Evolutionary conservation across 2,888 invertebrate genomes (phyloP), one percentile per base, ranked within the genome.

Genomic region (Drosophila atripex): DNA sequence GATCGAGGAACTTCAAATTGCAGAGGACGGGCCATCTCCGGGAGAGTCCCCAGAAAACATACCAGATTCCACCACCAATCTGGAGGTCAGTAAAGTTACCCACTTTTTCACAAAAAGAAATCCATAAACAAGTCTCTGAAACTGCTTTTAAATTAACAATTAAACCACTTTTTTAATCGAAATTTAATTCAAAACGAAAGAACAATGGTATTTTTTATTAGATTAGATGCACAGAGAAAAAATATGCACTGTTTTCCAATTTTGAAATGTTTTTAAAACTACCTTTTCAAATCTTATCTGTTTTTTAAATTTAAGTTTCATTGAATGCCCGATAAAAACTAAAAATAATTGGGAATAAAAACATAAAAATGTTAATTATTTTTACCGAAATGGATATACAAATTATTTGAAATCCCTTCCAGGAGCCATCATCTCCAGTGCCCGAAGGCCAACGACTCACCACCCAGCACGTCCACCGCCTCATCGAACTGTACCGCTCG

Each of bases 401-500:
- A n/a, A 41, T 9, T 16, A 16, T 14, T 7, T 9, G 0, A 18
- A 16, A 16, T n/a, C 6, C 14, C n/a, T 7, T 35, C 4, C 30
- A 73, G 78, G 45, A 39, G 9, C 30, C 47, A 0, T 11, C 63
- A 3, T n/a, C 63, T 3, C 56, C 73, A 2, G 30, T 47, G 11
- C 60, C 57, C 61, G 82, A 77, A 39, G 68, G 65, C 16, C 66
- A 65, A 11, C 80, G 85, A 28, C 72, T 89, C n/a, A 82, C 72
- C 6, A 71, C 74, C 3, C 59, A 77, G 25, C 88, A 89, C 14
- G 70, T 89, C 1, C 60, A 69, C 5, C 63, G 79, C 4, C 75
- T 89, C 6, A 89, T 89, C 16, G 80, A 85, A 25, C 69, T 89
- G 0, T 89, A 89, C 41, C 75, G 69, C 1, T 45, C 55, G 1